A percentile compares a stretch with the other conserved stretches of the same genome.
Evolutionary conservation across 1,140 invertebrate genomes (phyloP).

Genomic region (Carcinoscorpius rotundicauda): DNA sequence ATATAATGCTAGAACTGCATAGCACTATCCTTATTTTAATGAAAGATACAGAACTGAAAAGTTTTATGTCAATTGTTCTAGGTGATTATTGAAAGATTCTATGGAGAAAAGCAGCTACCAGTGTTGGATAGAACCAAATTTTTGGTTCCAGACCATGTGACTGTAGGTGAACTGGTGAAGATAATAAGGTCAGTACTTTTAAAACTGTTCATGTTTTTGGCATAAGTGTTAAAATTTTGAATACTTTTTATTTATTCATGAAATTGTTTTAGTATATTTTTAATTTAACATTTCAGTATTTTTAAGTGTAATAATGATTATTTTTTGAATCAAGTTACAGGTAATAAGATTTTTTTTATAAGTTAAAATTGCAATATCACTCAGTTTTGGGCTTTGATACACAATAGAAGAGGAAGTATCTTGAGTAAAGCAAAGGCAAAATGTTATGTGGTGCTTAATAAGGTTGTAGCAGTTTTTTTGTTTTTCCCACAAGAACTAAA

Average conservation of each 20-base stretch:
- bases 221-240: constrained; percentile 13
- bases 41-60: constrained; percentile 2
- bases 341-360: too few species aligned
- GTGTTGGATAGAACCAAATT: constrained; percentile 50
- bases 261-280: not conserved
- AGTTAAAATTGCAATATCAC: too few species aligned
- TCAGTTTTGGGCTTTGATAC: too few species aligned
- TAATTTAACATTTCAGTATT: not conserved
- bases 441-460: too few species aligned
- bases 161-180: constrained; percentile 48
- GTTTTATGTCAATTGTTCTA: constrained; percentile 22
- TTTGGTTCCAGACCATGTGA: constrained; percentile 49
- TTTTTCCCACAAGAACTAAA: too few species aligned
- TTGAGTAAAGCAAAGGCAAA: too few species aligned
- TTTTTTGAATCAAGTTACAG: too few species aligned
- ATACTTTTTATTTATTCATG: not conserved
- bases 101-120: constrained; percentile 45
- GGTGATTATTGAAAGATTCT: constrained; percentile 48
- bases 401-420: too few species aligned
- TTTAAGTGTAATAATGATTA: too few species aligned
- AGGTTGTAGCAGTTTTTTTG: too few species aligned
- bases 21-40: constrained; percentile 5
- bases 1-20: not conserved
- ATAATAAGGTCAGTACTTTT: constrained; percentile 41
- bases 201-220: not conserved